phyloP scores from a whole-genome alignment of 64 coral and sea anemone species.

The Porites australiensis region DNA sequence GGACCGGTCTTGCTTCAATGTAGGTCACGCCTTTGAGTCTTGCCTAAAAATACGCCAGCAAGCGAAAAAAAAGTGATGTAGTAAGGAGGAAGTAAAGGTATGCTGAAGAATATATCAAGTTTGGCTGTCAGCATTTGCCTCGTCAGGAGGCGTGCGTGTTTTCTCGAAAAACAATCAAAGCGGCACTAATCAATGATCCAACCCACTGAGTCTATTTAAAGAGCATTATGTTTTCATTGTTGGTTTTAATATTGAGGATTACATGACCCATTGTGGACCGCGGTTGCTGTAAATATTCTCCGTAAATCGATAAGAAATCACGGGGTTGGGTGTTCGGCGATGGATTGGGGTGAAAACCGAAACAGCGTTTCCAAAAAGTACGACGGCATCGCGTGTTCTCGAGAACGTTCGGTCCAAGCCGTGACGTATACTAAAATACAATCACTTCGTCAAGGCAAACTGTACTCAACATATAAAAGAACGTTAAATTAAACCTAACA shows the following conservation, averaged over 20 bases:
- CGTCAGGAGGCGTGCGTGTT: conserved; percentile 4
- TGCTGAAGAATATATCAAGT: background rate
- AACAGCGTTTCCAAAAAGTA: too few relatives aligned
- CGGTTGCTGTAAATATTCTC: background rate
- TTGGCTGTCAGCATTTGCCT: background rate
- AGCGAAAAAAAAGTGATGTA: background rate
- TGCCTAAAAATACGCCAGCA: background rate
- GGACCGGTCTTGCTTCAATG: background rate
- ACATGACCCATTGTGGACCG: background rate
- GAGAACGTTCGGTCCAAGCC: conserved; percentile 9
- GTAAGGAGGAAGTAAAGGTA: background rate
- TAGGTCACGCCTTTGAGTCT: background rate
- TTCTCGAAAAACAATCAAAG: background rate
- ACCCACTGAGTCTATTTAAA: background rate
- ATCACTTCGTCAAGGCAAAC: conserved; percentile 18
- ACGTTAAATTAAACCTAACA: too few relatives aligned
- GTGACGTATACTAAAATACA: conserved; percentile 2
- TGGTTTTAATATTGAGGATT: background rate
- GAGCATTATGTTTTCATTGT: background rate
- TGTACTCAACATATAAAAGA: background rate
- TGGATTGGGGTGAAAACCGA: background rate
- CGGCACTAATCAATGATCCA: conserved; percentile 12
- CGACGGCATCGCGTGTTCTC: background rate
- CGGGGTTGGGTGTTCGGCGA: background rate
- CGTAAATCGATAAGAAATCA: background rate